These are phyloP conservation scores for Tetragnatha montana DNA, from an alignment of 2,888 invertebrate genomes.

Conservation along the genomic window DNA sequence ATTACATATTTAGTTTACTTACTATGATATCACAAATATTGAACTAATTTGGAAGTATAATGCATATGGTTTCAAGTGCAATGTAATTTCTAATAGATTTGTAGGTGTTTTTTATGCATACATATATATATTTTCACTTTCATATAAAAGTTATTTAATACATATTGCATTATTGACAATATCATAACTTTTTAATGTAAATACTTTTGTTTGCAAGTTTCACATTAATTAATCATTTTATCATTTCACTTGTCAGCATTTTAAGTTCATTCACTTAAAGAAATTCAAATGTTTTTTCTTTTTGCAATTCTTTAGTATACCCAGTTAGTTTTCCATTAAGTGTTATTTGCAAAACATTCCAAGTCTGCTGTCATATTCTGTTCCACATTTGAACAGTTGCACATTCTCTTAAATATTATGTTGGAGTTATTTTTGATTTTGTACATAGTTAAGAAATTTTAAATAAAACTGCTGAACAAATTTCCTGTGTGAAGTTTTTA, in stretches of 20 bases:
- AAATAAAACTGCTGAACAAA: not conserved
- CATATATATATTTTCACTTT: not conserved
- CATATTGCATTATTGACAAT: not conserved
- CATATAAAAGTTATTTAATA: not conserved
- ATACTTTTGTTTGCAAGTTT: not conserved
- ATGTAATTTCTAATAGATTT: not conserved
- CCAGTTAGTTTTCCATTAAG: not conserved
- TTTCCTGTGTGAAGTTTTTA: not conserved
- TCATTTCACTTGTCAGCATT: not conserved
- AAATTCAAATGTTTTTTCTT: not conserved
- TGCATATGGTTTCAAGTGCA: not conserved
- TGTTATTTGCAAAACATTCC: constrained; percentile 9
- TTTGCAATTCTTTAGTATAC: not conserved
- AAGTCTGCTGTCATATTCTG: constrained; percentile 15
- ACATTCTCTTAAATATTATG: constrained; percentile 10
- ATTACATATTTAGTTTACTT: too few species aligned
- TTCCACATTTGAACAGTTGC: constrained; percentile 16
- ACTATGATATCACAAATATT: not conserved
- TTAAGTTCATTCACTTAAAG: not conserved
- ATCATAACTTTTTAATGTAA: not conserved
- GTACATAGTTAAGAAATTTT: not conserved
- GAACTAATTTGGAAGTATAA: not conserved
- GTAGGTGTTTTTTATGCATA: not conserved
- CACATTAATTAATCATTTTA: not conserved
- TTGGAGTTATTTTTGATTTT: not conserved